Conservation (phyloP, 2,888 invertebrate species). For the Leucophenga maculata region DNA sequence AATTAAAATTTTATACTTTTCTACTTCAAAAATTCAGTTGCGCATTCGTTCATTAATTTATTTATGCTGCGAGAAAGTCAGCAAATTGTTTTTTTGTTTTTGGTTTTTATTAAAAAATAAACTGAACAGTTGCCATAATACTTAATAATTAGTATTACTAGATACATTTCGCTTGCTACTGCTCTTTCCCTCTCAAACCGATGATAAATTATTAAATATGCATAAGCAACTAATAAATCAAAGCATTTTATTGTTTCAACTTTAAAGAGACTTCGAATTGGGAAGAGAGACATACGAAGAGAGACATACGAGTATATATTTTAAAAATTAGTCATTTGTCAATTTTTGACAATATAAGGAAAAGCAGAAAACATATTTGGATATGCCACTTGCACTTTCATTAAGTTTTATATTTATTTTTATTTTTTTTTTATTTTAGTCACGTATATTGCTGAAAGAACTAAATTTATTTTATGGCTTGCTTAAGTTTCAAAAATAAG, state of each 20-base stretch:
- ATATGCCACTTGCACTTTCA: constrained; percentile 10
- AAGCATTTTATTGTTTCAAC: no score
- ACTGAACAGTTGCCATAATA: no score
- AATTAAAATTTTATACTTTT: background rate
- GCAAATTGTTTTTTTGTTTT: constrained; percentile 17
- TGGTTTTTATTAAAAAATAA: no score
- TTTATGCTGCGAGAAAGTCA: constrained; percentile 17
- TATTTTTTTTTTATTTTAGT: background rate
- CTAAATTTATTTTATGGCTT: background rate
- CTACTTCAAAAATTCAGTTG: background rate
- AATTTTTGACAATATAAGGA: background rate
- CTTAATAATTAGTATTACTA: no score
- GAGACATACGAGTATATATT: no score
- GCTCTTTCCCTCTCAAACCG: background rate
- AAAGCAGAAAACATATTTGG: background rate
- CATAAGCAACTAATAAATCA: background rate
- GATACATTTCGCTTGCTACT: no score
- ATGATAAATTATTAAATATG: constrained; percentile 15
- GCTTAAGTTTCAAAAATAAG: background rate
- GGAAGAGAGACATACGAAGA: background rate
- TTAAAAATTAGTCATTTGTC: background rate
- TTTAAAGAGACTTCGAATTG: no score
- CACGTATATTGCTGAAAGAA: background rate
- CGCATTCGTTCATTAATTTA: background rate
- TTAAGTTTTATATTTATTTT: background rate